Percentiles rank a stretch among this genome's conserved stretches.
These are phyloP conservation scores for Rhinoraja longicauda DNA, from an alignment of 2,797 vertebrate species.

Conservation along the genomic window DNA sequence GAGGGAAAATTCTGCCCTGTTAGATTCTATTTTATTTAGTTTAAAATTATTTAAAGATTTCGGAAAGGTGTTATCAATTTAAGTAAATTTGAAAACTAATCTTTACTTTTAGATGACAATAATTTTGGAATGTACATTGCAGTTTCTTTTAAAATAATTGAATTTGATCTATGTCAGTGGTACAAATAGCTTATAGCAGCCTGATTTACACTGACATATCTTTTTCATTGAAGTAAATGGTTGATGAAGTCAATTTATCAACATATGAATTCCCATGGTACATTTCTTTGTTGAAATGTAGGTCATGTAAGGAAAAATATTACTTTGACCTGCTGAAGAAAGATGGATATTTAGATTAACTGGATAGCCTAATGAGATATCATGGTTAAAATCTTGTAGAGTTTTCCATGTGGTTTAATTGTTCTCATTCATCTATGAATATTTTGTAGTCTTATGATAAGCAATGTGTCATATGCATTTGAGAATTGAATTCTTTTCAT, in stretches of 20 bases:
- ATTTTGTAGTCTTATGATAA: not conserved
- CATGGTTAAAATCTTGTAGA: not conserved
- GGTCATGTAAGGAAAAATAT: not conserved
- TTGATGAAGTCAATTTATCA: not conserved
- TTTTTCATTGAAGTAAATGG: not conserved
- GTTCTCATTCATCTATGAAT: not conserved
- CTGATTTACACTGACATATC: not conserved
- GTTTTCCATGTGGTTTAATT: not conserved
- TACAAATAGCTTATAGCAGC: too few species aligned
- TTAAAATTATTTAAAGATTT: not conserved
- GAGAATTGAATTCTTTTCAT: not conserved
- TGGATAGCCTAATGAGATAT: too few species aligned
- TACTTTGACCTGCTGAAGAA: not conserved
- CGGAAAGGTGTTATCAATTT: not conserved
- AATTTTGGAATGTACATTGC: not conserved
- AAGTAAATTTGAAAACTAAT: not conserved
- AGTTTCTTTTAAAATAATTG: not conserved
- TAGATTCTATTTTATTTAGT: not conserved
- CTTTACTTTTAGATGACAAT: not conserved
- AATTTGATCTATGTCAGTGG: not conserved
- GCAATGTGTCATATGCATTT: not conserved
- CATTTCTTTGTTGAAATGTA: not conserved
- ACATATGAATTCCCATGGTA: not conserved
- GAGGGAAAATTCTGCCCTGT: not conserved
- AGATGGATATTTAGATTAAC: not conserved